These are phyloP conservation scores for Rhagium mordax DNA, from an alignment of 2,888 invertebrate genomes.

Conservation along the genomic window DNA sequence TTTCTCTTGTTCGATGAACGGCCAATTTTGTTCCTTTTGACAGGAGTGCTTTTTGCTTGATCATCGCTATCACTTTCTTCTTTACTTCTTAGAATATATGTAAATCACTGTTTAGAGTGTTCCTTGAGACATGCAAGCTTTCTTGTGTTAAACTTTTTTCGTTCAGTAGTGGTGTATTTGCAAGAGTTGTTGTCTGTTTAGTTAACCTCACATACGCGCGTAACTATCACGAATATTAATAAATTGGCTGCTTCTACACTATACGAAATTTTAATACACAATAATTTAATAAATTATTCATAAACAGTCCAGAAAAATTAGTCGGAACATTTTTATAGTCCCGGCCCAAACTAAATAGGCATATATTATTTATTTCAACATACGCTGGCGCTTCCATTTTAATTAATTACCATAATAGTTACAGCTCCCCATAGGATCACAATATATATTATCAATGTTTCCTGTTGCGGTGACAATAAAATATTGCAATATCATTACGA, in stretches of 20 bases:
- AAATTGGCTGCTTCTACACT: neutral
- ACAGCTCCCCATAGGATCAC: neutral
- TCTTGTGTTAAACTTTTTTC: no score
- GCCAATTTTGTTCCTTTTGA: no score
- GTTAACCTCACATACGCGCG: no score
- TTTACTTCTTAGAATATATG: no score
- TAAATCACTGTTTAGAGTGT: no score
- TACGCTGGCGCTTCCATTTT: neutral
- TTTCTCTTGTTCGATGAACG: no score
- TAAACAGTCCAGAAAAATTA: neutral
- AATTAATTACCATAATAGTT: conserved; percentile 13
- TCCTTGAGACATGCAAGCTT: no score
- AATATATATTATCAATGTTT: conserved; percentile 9
- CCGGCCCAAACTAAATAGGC: neutral
- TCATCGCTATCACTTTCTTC: no score
- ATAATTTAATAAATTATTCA: neutral
- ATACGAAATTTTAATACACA: neutral
- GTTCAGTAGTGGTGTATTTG: no score
- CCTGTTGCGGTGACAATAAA: conserved; percentile 42
- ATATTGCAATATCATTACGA: conserved; percentile 51
- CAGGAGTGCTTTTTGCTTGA: no score
- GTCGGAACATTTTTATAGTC: neutral
- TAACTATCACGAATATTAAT: neutral
- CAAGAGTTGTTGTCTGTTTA: no score
- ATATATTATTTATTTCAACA: neutral